A percentile compares a stretch with the other conserved stretches of the same genome.
These are phyloP conservation scores for Phyllotreta cruciferae DNA, from an alignment of 2,888 invertebrate genomes.

Conservation along the genomic window DNA sequence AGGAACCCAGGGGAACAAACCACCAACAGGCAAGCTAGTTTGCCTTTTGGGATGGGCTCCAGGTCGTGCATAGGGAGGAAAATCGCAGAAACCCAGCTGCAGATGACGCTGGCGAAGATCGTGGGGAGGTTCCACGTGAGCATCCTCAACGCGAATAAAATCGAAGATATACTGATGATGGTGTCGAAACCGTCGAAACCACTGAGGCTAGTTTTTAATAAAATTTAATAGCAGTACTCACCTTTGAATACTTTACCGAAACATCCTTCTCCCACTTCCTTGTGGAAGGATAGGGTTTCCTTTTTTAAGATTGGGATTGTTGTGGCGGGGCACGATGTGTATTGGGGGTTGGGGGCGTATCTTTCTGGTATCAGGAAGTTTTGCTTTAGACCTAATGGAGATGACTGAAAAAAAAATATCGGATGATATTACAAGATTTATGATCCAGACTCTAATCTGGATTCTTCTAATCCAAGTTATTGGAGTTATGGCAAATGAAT, in stretches of 20 bases:
- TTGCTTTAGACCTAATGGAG: conserved; percentile 65
- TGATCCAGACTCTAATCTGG: too few relatives aligned
- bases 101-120: conserved; percentile 69
- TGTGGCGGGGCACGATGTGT: conserved; percentile 64
- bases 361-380: conserved; percentile 72
- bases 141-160: conserved; percentile 61
- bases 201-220: conserved; percentile 56
- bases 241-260: conserved; percentile 91
- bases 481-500: too few relatives aligned
- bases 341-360: conserved; percentile 80
- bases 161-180: conserved; percentile 67
- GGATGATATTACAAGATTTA: too few relatives aligned
- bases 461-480: too few relatives aligned
- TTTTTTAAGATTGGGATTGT: conserved; percentile 69
- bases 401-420: conserved; percentile 63
- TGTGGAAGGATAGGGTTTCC: conserved; percentile 72
- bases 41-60: conserved; percentile 85
- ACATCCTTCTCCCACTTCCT: conserved; percentile 86
- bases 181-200: conserved; percentile 67
- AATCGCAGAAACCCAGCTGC: conserved; percentile 79
- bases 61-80: conserved; percentile 81
- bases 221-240: conserved; percentile 53
- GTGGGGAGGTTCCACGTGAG: conserved; percentile 63
- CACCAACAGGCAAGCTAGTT: conserved; percentile 66
- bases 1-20: conserved; percentile 53